Evolutionary conservation across 2,888 invertebrate genomes (phyloP).

Genomic region (Acronicta aceris): DNA sequence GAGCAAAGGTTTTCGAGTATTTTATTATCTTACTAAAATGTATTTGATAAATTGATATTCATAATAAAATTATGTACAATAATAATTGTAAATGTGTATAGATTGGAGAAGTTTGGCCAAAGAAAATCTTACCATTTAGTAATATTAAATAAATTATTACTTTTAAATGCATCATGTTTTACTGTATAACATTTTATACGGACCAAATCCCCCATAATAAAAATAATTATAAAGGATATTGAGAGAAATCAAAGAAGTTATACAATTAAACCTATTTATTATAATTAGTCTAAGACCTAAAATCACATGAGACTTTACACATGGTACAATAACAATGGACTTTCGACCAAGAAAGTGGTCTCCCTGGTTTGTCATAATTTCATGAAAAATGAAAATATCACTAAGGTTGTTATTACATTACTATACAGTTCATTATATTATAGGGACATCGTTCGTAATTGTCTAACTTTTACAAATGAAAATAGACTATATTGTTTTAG

Average conservation of each 20-base stretch:
- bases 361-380: too few relatives aligned
- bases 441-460: too few relatives aligned
- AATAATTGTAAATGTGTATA: constrained; percentile 42
- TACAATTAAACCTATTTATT: constrained; percentile 39
- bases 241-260: constrained; percentile 8
- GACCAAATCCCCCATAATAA: too few relatives aligned
- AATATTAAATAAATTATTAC: constrained; percentile 47
- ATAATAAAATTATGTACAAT: constrained; percentile 1
- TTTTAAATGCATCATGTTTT: constrained; percentile 5
- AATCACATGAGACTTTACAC: constrained; percentile 27
- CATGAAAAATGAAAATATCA: too few relatives aligned
- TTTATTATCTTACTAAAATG: not conserved
- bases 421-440: too few relatives aligned
- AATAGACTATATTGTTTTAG: not conserved
- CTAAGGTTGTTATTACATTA: not conserved
- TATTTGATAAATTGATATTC: not conserved
- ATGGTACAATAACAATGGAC: not conserved
- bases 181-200: not conserved
- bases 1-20: too few relatives aligned
- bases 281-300: constrained; percentile 21
- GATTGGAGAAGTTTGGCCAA: constrained; percentile 65
- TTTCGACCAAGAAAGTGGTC: not conserved
- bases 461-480: not conserved
- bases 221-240: not conserved
- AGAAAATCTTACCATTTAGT: constrained; percentile 66